These are phyloP conservation scores for Rhopilema esculentum DNA, from an alignment of 30 jellyfish, hydroid and myxozoan genomes.

Conservation along the genomic window DNA sequence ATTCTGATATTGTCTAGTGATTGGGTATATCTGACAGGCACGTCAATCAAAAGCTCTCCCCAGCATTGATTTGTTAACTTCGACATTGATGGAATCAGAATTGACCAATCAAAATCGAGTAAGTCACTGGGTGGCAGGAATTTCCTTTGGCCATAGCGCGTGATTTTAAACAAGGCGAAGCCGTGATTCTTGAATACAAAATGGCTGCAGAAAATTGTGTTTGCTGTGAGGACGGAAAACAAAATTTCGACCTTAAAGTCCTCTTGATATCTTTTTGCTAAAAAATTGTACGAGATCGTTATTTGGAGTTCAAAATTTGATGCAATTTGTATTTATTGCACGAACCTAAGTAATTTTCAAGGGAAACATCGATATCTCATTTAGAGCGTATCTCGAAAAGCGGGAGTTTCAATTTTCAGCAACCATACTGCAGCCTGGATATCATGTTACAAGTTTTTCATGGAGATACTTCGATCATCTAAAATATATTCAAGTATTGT, in stretches of 20 bases:
- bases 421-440: neutral
- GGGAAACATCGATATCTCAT: neutral
- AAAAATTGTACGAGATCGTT: neutral
- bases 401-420: conserved; percentile 78
- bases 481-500: too few relatives aligned
- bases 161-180: conserved; percentile 96
- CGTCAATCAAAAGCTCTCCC: neutral
- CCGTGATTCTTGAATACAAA: conserved; percentile 58
- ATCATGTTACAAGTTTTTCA: neutral
- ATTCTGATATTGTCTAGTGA: neutral
- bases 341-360: neutral
- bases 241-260: conserved; percentile 11
- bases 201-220: conserved; percentile 53
- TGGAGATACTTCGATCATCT: neutral
- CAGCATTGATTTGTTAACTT: neutral
- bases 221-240: conserved; percentile 25
- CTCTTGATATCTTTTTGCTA: conserved; percentile 3
- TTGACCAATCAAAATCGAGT: conserved; percentile 39
- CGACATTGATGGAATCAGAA: conserved; percentile 43
- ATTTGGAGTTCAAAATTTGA: neutral
- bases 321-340: neutral
- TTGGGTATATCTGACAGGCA: conserved; percentile 29
- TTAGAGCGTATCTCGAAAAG: conserved; percentile 12
- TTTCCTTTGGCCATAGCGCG: conserved; percentile 94
- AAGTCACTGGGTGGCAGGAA: conserved; percentile 87